Evolutionary conservation across 2,113 vertebrate species (phyloP).

Genomic region (Chaenogobius annularis): DNA sequence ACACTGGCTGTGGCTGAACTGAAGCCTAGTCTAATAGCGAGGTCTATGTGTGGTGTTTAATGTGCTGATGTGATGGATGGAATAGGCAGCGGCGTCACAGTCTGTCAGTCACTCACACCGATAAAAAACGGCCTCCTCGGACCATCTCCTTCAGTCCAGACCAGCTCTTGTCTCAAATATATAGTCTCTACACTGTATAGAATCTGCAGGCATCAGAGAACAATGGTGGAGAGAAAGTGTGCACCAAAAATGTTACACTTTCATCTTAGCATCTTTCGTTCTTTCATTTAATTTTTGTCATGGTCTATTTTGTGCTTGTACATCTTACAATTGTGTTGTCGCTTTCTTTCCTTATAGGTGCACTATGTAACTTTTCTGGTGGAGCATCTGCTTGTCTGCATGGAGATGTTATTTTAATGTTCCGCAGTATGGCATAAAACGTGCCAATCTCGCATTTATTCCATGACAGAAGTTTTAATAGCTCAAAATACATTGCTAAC

Average conservation of each 20-base stretch:
- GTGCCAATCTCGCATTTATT: too few relatives aligned
- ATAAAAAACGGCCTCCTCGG: not conserved
- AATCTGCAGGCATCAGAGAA: not conserved
- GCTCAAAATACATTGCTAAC: too few relatives aligned
- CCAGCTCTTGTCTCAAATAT: not conserved
- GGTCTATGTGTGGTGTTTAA: not conserved
- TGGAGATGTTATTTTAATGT: not conserved
- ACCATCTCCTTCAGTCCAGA: not conserved
- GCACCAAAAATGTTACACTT: not conserved
- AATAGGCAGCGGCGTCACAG: constrained; percentile 13
- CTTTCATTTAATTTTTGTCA: too few relatives aligned
- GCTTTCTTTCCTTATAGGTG: too few relatives aligned
- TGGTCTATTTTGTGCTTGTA: not conserved
- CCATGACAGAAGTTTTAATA: too few relatives aligned
- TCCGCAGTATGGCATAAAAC: too few relatives aligned
- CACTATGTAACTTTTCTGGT: not conserved
- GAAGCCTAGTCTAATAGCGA: not conserved
- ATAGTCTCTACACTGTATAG: not conserved
- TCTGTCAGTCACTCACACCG: constrained; percentile 15
- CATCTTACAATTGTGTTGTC: too few relatives aligned
- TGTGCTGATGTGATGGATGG: constrained; percentile 14
- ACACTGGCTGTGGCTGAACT: not conserved
- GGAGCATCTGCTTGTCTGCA: not conserved
- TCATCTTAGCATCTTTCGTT: too few relatives aligned
- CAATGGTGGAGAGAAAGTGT: not conserved